A percentile compares a stretch with the other conserved stretches of the same genome.
phyloP scores from a whole-genome alignment of 2,888 invertebrate genomes.

The Drosophila meridionalis region DNA sequence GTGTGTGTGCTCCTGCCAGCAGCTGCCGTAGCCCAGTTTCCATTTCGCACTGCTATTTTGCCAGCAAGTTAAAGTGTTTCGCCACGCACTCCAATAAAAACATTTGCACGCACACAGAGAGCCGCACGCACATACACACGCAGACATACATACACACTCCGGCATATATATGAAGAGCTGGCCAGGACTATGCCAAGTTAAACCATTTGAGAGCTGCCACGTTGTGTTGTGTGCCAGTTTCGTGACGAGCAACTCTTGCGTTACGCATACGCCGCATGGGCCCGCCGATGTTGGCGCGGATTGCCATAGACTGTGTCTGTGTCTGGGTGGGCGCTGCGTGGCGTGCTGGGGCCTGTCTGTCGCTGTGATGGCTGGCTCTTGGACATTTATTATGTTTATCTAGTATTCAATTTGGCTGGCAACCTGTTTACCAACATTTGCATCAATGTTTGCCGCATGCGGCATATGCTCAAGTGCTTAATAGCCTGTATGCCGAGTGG shows the following conservation, averaged over 20 bases:
- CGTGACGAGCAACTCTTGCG: conserved; percentile 68
- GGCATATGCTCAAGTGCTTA: conserved; percentile 73
- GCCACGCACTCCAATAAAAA: conserved; percentile 81
- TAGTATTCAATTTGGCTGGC: conserved; percentile 62
- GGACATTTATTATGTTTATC: conserved; percentile 66
- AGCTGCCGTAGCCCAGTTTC: conserved; percentile 48
- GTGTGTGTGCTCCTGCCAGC: conserved; percentile 27
- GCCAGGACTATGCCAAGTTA: conserved; percentile 33
- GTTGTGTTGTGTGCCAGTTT: conserved; percentile 56
- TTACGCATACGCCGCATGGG: conserved; percentile 72
- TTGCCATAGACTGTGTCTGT: conserved; percentile 37
- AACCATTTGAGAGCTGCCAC: conserved; percentile 51
- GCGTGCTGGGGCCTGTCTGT: conserved; percentile 5
- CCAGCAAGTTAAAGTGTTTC: conserved; percentile 75
- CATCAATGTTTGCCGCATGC: conserved; percentile 49
- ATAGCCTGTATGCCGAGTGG: conserved; percentile 61
- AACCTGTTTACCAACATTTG: conserved; percentile 62
- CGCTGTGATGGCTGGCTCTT: conserved; percentile 38
- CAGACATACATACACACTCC: not conserved
- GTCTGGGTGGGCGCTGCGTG: not conserved
- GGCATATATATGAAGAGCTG: not conserved
- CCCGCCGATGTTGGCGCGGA: conserved; percentile 44
- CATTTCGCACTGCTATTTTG: conserved; percentile 50
- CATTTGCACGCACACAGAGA: conserved; percentile 64
- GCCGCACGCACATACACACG: conserved; percentile 47